Base-by-base conservation (phyloP, 2,888 invertebrate genomes). In the Phoronis australis region DNA sequence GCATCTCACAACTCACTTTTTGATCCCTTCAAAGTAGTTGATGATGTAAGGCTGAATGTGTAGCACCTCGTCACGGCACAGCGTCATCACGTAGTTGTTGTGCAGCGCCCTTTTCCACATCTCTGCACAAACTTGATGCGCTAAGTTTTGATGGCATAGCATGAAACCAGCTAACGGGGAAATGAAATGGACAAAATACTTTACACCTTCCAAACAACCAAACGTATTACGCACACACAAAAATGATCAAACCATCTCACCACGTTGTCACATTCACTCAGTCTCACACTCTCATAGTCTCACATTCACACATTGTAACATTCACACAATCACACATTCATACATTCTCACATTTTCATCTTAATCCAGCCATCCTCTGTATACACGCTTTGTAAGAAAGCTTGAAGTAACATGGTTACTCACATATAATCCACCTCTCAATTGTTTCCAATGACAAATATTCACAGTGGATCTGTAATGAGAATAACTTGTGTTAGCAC, bases 21-120 rank as follows among this genome's bases (percentile, higher is more conserved):
- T 99, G 46, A 96, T 86, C 21, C 87, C 85, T 75, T 99, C 99
- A 74, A 99, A 95, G 71, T 89, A 95, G 45, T 84, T 82, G 69
- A 90, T 89, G 53, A 97, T 87, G 68, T 93, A 95, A 41, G 89
- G 85, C 79, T 99, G 99, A 59, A 93, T 91, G 70, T 91, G 88
- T 40, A 99, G 84, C 0, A 96, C 93, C 81, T 99, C 99, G 80
- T 99, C 99, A 31, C 99, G 83, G 73, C 95, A 99, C 23, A 99
- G 79, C 3, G 93, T 88, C 42, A 94, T 82, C 1, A 96, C 92
- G 89, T 97, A 94, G 26, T 91, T 88, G 4, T 90, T 90, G 69
- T 95, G 91, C 44, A 99, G 79, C 1, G 95, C 90, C 61, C 86
- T 87, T 5, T 88, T 83, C 90, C 95, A 99, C 78, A 97, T 84